phyloP scores from a whole-genome alignment of 2,888 invertebrate species.

The Dolichomitus sp. region DNA sequence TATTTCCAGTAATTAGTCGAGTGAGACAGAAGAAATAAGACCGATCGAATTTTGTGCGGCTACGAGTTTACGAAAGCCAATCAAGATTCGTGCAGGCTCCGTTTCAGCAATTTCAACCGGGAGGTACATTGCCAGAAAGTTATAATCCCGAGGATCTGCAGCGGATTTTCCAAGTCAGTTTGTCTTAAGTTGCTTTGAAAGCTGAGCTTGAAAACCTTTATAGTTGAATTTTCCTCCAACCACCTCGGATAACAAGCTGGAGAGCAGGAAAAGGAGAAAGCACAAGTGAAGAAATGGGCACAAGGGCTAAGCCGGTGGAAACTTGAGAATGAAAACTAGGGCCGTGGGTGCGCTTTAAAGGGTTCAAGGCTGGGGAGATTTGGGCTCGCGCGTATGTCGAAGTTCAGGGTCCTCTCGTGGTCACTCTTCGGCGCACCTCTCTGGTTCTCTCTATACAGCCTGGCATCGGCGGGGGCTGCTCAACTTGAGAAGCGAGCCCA shows the following conservation, averaged over 20 bases:
- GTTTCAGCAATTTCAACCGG: constrained; percentile 29
- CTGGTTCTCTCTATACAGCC: constrained; percentile 41
- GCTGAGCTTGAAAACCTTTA: constrained; percentile 31
- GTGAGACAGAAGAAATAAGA: constrained; percentile 19
- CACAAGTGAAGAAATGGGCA: constrained; percentile 41
- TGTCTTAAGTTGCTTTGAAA: constrained; percentile 67
- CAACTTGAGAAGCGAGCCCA: constrained; percentile 72
- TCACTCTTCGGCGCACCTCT: constrained; percentile 33
- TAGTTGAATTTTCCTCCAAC: constrained; percentile 52
- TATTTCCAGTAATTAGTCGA: constrained; percentile 9
- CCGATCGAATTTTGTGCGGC: constrained; percentile 37
- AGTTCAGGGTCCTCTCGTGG: constrained; percentile 60
- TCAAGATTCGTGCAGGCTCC: constrained; percentile 21
- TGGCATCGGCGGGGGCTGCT: constrained; percentile 65
- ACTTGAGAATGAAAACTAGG: constrained; percentile 13
- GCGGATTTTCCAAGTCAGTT: constrained; percentile 63
- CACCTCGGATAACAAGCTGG: constrained; percentile 28
- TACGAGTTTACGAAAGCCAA: constrained; percentile 20
- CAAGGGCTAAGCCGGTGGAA: constrained; percentile 19
- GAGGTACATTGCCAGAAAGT: constrained; percentile 57
- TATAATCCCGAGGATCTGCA: constrained; percentile 60
- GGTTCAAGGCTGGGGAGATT: constrained; percentile 67
- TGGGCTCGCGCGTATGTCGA: constrained; percentile 61
- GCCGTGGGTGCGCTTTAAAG: constrained; percentile 48
- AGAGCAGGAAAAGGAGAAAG: neutral